Evolutionary conservation across 2,113 vertebrate genomes (phyloP), one percentile per base, ranked within the genome.

Genomic region (Cephalopholis sonnerati): DNA sequence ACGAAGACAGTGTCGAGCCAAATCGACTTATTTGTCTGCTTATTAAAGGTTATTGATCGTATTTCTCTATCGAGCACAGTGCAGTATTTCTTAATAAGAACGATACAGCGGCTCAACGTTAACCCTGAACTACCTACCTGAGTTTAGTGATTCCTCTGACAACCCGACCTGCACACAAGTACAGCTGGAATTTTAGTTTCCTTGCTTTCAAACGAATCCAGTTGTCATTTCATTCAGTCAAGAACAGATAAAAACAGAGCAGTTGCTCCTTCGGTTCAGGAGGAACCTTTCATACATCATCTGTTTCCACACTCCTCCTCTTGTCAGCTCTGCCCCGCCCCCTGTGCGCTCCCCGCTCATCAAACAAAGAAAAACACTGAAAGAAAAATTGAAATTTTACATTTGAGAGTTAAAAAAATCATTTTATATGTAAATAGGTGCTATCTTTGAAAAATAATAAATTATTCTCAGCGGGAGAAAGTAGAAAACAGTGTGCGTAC

Each of bases 121-220:
- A 77, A 86, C 25, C 48, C 74, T 53, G 20, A 41, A 51, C 27
- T 13, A 91, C 93, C 81, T 82, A 96, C 95, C 95, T 94, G 95
- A 92, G 89, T 93, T 83, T 83, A 84, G 46, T 79, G 74, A 84
- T 87, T 93, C 91, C 91, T 89, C 78, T 91, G 93, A 90, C 88
- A 87, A 77, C 79, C 90, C 81, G 81, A 76, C 65, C 80, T 85
- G 87, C 81, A 50, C 88, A 79, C 85, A 74, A 83, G 69, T 69
- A 80, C 85, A 83, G 65, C 73, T 78, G 70, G 71, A 72, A 65
- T 79, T 29, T 73, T 29, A 67, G 39, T 29, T n/a, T 57, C 54
- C 54, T 81, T 65, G 41, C 65, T 74, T 55, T 55, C 10, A 77
- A 2, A 53, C 7, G 57, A 44, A 39, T 25, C n/a, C 36, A 10